Conservation (phyloP, 2,888 invertebrate species). For the Choreutis nemorana region DNA sequence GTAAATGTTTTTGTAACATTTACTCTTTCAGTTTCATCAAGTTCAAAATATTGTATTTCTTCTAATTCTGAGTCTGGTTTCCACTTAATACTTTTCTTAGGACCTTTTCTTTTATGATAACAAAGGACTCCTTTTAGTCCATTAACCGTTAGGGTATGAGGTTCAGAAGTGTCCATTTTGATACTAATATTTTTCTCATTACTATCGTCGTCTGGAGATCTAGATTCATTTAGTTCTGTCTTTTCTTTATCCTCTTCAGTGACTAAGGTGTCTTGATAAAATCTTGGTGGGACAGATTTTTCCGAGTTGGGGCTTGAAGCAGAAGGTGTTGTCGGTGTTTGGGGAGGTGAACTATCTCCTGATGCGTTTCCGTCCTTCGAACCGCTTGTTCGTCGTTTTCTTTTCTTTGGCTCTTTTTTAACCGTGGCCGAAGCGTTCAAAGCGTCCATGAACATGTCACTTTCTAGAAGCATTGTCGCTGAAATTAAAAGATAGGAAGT, state of each 20-base stretch:
- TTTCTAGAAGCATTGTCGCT: slow-evolving; percentile 85
- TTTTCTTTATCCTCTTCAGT: slow-evolving; percentile 69
- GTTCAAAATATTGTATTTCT: slow-evolving; percentile 87
- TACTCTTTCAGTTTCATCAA: slow-evolving; percentile 95
- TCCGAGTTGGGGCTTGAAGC: slow-evolving; percentile 49
- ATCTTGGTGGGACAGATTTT: slow-evolving; percentile 72
- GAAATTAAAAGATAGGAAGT: slow-evolving; percentile 36
- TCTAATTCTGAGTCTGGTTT: slow-evolving; percentile 81
- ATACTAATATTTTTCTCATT: slow-evolving; percentile 32
- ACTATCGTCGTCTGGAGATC: slow-evolving; percentile 16
- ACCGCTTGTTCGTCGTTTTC: slow-evolving; percentile 76
- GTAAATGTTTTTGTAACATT: slow-evolving; percentile 93
- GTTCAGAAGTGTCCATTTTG: slow-evolving; percentile 38
- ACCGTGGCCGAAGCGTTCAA: slow-evolving; percentile 80
- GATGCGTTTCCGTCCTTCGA: slow-evolving; percentile 70
- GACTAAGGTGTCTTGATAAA: slow-evolving; percentile 92
- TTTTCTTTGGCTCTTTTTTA: slow-evolving; percentile 78
- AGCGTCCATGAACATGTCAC: slow-evolving; percentile 94
- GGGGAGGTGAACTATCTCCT: slow-evolving; percentile 61
- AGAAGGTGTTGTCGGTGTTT: slow-evolving; percentile 61
- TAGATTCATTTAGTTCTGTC: slow-evolving; percentile 24
- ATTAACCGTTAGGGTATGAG: slow-evolving; percentile 55
- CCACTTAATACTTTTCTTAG: slow-evolving; percentile 84
- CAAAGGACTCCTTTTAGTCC: slow-evolving; percentile 79
- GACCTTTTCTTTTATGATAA: slow-evolving; percentile 77